Conservation (phyloP, 2,888 invertebrate genomes). For the Kuschelorhynchus macadamiae region DNA sequence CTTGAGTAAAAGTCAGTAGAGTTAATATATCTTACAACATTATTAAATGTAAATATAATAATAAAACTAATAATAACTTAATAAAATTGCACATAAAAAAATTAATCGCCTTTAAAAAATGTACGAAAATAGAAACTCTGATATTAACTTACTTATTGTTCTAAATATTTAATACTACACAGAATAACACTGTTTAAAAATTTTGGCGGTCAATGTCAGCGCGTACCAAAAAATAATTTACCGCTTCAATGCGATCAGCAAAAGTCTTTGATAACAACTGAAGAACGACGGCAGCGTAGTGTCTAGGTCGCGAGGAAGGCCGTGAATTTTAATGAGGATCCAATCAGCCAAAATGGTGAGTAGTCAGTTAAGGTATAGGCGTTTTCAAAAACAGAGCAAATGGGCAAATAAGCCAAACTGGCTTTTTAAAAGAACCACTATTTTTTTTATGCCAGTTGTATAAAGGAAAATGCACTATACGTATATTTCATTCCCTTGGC, state of each 20-base stretch:
- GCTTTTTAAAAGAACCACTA: too few species aligned
- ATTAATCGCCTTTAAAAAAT: too few species aligned
- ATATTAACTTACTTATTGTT: slow-evolving; percentile 5
- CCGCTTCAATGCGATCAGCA: slow-evolving; percentile 37
- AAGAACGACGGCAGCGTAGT: slow-evolving; percentile 41
- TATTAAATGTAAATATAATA: too few species aligned
- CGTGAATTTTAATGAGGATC: slow-evolving; percentile 46
- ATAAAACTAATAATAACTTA: too few species aligned
- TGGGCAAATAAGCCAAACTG: too few species aligned
- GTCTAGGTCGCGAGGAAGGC: slow-evolving; percentile 49
- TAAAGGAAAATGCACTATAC: too few species aligned
- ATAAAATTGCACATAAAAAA: too few species aligned
- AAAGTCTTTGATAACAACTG: slow-evolving; percentile 47
- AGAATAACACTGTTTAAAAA: not conserved
- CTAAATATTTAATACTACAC: not conserved
- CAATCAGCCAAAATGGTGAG: slow-evolving; percentile 43
- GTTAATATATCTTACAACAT: too few species aligned
- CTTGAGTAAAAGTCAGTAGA: too few species aligned
- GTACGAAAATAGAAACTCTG: too few species aligned
- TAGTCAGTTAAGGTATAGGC: slow-evolving; percentile 29
- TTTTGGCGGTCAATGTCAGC: slow-evolving; percentile 29
- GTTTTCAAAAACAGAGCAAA: slow-evolving; percentile 1
- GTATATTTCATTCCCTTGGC: too few species aligned
- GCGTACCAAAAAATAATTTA: slow-evolving; percentile 13
- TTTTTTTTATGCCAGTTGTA: too few species aligned